Evolutionary conservation across 2,113 vertebrate species (phyloP), one percentile per base, ranked within the genome.

Genomic region (Campylomormyrus tamandua): DNA sequence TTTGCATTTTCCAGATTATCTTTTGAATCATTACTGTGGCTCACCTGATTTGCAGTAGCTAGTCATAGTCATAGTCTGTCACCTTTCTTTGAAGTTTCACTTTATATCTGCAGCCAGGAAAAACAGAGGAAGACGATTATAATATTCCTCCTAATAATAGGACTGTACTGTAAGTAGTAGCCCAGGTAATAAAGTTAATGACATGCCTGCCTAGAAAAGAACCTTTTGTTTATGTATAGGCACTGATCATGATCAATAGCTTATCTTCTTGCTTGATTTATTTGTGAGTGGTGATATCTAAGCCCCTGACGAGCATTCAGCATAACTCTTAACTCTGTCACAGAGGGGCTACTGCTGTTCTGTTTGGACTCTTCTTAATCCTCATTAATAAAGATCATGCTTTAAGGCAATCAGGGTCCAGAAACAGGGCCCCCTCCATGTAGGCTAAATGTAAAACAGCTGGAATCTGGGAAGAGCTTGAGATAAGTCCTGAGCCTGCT

Each of bases 331-430:
- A 70, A 19, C 58, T 70, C 58, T 48, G 21, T 15, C 39, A 46
- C 39, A 88, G 56, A 53, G 50, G n/a, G 49, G 50, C 17, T 56
- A 17, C 85, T 87, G 85, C 85, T 56, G 50, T 53, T 87, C 13
- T 53, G 85, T 53, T 87, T 87, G 85, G n/a, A 31, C 21, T 27
- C n/a, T 58, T 52, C 48, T 56, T 56, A 56, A 84, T 84, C 77
- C 77, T 89, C 77, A 83, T 84, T 89, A 89, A 84, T 52, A 58
- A 52, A 45, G 89, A 89, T 83, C 31, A 53, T 13, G 48, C 7
- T 50, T 45, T 11, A 48, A 83, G 50, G 31, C 46, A 89, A 52
- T 49, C 48, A 66, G 35, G 21, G 80, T 50, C 52, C 53, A 3
- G 62, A 74, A 49, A 24, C n/a, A 56, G 24, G 50, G 31, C 45